A percentile compares a stretch with the other conserved stretches of the same genome.
Conservation (phyloP, 2,888 invertebrate genomes). For the Pemphredon lugubris region DNA sequence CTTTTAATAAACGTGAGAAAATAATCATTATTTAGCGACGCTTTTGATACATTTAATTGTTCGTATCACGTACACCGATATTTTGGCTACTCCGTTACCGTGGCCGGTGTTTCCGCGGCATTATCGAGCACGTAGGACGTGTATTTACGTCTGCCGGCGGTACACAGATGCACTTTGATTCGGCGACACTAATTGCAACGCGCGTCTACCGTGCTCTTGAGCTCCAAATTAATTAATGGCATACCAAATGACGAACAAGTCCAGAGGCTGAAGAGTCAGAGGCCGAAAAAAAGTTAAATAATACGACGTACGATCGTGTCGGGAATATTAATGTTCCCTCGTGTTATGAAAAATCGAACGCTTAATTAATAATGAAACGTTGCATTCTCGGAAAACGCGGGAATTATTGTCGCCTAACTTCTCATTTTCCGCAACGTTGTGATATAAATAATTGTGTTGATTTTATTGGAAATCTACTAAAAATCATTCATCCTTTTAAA, state of each 20-base stretch:
- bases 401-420: too few species aligned
- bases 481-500: too few species aligned
- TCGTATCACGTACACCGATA: too few species aligned
- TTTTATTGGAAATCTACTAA: too few species aligned
- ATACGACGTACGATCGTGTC: constrained; percentile 37
- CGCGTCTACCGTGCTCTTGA: constrained; percentile 41
- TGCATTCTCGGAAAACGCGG: not conserved
- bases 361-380: constrained; percentile 24
- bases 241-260: constrained; percentile 52
- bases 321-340: constrained; percentile 45
- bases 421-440: too few species aligned
- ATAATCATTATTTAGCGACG: too few species aligned
- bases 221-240: constrained; percentile 56
- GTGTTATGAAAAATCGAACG: constrained; percentile 12
- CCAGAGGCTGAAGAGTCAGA: constrained; percentile 9
- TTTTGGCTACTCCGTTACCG: not conserved
- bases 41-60: too few species aligned
- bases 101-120: not conserved
- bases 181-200: constrained; percentile 47
- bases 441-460: too few species aligned
- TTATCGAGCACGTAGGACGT: not conserved
- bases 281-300: constrained; percentile 29
- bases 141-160: constrained; percentile 19
- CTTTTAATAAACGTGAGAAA: too few species aligned
- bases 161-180: constrained; percentile 35